These are phyloP conservation scores for Drosophila funebris DNA, from an alignment of 1,140 invertebrate species.

Conservation along the genomic window DNA sequence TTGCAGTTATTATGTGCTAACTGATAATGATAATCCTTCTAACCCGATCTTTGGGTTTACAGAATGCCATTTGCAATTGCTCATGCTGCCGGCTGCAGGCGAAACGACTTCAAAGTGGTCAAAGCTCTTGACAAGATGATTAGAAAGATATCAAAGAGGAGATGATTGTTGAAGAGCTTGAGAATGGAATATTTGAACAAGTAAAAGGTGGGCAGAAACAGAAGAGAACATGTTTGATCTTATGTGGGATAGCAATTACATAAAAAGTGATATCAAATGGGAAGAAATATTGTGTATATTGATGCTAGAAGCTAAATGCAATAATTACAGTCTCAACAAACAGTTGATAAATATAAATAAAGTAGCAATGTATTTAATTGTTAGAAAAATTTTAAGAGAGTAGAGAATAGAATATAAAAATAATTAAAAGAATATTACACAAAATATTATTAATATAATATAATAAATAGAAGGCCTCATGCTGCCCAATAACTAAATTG, in stretches of 20 bases:
- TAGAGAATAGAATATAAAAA: no score
- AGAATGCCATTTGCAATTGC: not conserved
- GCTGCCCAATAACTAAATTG: no score
- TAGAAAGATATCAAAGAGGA: slow-evolving; percentile 19
- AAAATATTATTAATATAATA: no score
- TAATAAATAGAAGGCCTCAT: no score
- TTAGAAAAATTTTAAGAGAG: no score
- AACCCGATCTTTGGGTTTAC: not conserved
- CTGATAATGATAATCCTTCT: slow-evolving; percentile 49
- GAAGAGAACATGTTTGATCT: not conserved
- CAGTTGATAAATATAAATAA: no score
- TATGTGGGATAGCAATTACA: not conserved
- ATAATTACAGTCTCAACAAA: not conserved
- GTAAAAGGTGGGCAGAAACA: slow-evolving; percentile 11
- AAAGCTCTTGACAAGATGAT: slow-evolving; percentile 26
- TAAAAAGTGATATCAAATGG: not conserved
- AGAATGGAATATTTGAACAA: slow-evolving; percentile 19
- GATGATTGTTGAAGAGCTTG: slow-evolving; percentile 3
- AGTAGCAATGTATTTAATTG: no score
- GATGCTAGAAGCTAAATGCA: not conserved
- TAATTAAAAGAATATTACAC: no score
- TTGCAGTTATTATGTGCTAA: slow-evolving; percentile 55
- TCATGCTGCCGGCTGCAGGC: not conserved
- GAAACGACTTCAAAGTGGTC: not conserved
- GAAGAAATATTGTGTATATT: no score